Evolutionary conservation across 2,888 invertebrate species (phyloP), one percentile per base, ranked within the genome.

Genomic region (Oscheius sp.): DNA sequence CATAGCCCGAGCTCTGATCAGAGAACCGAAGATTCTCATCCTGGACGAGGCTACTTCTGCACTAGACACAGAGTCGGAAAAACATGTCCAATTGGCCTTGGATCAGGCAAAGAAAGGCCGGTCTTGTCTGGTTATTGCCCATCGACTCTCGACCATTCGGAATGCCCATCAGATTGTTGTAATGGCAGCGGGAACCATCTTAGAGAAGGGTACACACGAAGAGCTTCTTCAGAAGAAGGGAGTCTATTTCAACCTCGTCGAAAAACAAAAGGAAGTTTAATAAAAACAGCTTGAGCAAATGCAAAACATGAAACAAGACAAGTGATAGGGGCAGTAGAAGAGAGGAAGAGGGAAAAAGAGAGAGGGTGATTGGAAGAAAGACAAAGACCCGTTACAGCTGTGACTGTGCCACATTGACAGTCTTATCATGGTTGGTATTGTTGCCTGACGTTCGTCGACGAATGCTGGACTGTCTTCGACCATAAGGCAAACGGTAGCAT

Each of bases 1-100:
- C 55, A 55, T 55, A 29, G 55, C 55, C 1, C 13, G 55, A 21
- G 55, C 55, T 2, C 21, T 55, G 9, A 21, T 55, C 55, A 21
- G 55, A 55, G 32, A 55, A 9, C 55, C 55, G 9, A 55, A 55
- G 21, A 55, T 55, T 55, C 55, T 55, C 9, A 13, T 55, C 9
- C 21, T 55, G 32, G 55, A 55, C 21, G 55, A 55, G 32, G 55
- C 55, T 5, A 55, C 55, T 9, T 55, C 55, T 21, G 55, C 55
- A 2, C 21, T 55, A 32, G 55, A 55, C 5, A 55, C 55, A 9
- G 55, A 55, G 32, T n/a, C n/a, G 9, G 55, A 55, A 21, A 55
- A 55, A 21, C 55, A 93, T 93, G 84, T 55, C 32, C 55, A 55
- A 55, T 32, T 29, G 32, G 95, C 95, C 0, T 89, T 95, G 75